Evolutionary conservation across 2,113 vertebrate genomes (phyloP).

Genomic region (Baryphthengus martii): DNA sequence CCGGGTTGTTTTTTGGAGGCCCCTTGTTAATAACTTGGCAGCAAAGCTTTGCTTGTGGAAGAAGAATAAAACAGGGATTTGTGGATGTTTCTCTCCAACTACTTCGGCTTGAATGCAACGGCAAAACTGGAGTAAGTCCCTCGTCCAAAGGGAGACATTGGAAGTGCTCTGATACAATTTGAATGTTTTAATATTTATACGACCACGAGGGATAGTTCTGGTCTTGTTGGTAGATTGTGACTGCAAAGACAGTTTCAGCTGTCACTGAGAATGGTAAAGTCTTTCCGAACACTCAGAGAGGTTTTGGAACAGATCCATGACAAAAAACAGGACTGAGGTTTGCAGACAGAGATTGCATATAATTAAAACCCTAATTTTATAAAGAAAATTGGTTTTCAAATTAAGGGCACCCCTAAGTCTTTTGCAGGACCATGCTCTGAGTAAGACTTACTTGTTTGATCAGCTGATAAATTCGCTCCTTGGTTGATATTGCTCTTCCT

Average conservation of each 20-base stretch:
- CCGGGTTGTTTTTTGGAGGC: neutral
- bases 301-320: neutral
- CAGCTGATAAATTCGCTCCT: neutral
- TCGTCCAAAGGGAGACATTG: neutral
- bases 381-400: neutral
- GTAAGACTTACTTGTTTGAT: neutral
- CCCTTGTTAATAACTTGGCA: conserved; percentile 22
- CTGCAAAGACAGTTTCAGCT: neutral
- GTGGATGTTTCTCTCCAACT: neutral
- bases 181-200: neutral
- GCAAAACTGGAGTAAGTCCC: neutral
- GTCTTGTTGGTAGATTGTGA: neutral
- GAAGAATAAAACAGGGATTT: conserved; percentile 27
- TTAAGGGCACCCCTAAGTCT: neutral
- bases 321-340: neutral
- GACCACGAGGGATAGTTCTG: fast-evolving
- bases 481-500: neutral
- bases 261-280: neutral
- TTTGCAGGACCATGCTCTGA: neutral
- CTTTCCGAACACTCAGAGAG: neutral
- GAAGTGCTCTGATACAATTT: neutral
- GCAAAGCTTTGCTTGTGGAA: neutral
- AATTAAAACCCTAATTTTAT: neutral
- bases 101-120: neutral
- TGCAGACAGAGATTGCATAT: neutral